Conservation (phyloP, 2,888 invertebrate species). For the Sicus ferrugineus region DNA sequence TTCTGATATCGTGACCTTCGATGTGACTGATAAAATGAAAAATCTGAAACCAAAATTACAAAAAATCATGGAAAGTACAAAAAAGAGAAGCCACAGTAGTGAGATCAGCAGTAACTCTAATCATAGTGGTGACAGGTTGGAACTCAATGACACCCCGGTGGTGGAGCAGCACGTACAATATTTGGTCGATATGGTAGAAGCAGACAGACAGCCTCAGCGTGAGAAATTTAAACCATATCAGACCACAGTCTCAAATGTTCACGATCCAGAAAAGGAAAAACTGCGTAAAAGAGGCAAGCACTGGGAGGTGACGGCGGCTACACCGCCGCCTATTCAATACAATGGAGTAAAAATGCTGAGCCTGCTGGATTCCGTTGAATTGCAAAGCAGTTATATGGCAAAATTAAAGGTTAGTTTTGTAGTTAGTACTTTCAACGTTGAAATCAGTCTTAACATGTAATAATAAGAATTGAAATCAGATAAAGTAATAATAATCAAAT, state of each 20-base stretch:
- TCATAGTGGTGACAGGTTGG: constrained; percentile 18
- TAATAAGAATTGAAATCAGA: too few species aligned
- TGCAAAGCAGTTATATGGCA: constrained; percentile 56
- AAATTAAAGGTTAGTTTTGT: constrained; percentile 52
- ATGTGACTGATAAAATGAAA: constrained; percentile 44
- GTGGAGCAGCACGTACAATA: constrained; percentile 59
- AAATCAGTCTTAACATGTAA: neutral
- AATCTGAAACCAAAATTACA: constrained; percentile 39
- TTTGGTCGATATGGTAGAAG: constrained; percentile 55
- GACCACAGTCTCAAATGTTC: constrained; percentile 60
- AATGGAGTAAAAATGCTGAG: constrained; percentile 53
- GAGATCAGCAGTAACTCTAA: constrained; percentile 27
- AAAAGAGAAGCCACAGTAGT: neutral
- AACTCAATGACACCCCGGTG: constrained; percentile 31
- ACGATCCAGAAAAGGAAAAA: constrained; percentile 60
- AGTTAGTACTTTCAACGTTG: too few species aligned
- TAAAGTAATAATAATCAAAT: too few species aligned
- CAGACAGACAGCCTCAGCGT: constrained; percentile 38
- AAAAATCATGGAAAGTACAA: constrained; percentile 11
- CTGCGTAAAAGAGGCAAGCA: constrained; percentile 54
- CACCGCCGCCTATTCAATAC: constrained; percentile 60
- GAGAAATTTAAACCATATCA: constrained; percentile 60
- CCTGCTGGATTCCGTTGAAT: constrained; percentile 57
- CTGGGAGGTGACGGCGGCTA: constrained; percentile 64
- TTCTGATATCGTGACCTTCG: constrained; percentile 49